These are phyloP conservation scores for Exocentrus adspersus DNA, from an alignment of 2,888 invertebrate species.

Conservation along the genomic window DNA sequence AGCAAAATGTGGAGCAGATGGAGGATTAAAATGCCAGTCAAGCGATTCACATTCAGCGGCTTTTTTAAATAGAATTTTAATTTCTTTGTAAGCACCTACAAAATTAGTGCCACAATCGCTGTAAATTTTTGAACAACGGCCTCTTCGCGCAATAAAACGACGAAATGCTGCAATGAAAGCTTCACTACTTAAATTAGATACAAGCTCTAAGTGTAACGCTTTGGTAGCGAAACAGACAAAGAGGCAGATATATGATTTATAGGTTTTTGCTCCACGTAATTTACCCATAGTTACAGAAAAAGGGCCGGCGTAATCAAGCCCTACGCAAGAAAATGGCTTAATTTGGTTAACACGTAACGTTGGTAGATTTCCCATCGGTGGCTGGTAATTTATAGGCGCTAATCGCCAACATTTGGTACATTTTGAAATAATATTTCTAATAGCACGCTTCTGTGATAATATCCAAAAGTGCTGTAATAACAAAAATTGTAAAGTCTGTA, in stretches of 20 bases:
- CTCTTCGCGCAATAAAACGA: constrained; percentile 32
- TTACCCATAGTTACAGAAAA: not conserved
- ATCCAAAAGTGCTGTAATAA: constrained; percentile 27
- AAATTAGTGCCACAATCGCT: constrained; percentile 35
- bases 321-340: constrained; percentile 3
- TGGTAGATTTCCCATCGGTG: constrained; percentile 12
- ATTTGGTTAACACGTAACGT: constrained; percentile 1
- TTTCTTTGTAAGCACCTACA: constrained; percentile 32
- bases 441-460: constrained; percentile 15
- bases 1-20: constrained; percentile 29
- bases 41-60: constrained; percentile 14
- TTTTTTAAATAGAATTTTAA: constrained; percentile 14
- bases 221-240: constrained; percentile 29
- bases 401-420: constrained; percentile 8
- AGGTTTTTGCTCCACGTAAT: constrained; percentile 3
- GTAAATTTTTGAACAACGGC: constrained; percentile 19
- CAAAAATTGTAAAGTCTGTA: constrained; percentile 20
- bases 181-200: constrained; percentile 28
- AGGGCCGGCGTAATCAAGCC: constrained; percentile 2
- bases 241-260: constrained; percentile 14
- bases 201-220: constrained; percentile 29
- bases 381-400: constrained; percentile 5
- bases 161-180: constrained; percentile 28
- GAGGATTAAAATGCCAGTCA: constrained; percentile 32
- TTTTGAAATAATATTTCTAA: constrained; percentile 22